Evolutionary conservation across 2,888 invertebrate species (phyloP).

Genomic region (Phoronis australis): DNA sequence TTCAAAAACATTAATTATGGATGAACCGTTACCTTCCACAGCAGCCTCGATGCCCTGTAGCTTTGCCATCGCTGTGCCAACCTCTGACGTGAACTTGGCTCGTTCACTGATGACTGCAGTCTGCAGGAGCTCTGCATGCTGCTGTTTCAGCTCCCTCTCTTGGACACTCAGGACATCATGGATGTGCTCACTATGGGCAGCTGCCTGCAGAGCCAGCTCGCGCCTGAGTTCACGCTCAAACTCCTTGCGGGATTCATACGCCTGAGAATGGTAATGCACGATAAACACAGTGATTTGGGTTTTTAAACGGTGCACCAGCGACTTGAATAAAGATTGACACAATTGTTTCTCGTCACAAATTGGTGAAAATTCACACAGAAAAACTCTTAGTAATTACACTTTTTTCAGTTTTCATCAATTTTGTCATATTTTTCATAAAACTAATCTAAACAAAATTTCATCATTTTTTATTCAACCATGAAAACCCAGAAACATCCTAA

Average conservation of each 20-base stretch:
- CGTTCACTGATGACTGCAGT: constrained; percentile 65
- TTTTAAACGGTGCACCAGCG: no score
- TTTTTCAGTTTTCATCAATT: no score
- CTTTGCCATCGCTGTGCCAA: constrained; percentile 69
- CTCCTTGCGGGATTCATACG: constrained; percentile 26
- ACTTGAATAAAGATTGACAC: background rate
- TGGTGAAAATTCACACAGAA: no score
- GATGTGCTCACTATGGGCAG: constrained; percentile 71
- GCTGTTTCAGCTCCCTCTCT: constrained; percentile 58
- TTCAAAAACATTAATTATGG: no score
- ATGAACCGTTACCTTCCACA: constrained; percentile 67
- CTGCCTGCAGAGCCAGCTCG: constrained; percentile 77
- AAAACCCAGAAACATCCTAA: no score
- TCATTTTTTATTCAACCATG: no score
- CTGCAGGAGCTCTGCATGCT: constrained; percentile 57
- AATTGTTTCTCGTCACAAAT: background rate
- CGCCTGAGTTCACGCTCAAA: constrained; percentile 67
- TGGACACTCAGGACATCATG: constrained; percentile 60
- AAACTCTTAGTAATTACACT: no score
- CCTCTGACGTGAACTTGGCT: constrained; percentile 64
- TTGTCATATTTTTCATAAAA: no score
- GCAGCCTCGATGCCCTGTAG: constrained; percentile 73
- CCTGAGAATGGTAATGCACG: no score
- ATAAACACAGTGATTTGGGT: no score
- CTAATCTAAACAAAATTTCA: no score